Conservation (phyloP, 1,140 invertebrate species). For the Drosophila eugracilis region DNA sequence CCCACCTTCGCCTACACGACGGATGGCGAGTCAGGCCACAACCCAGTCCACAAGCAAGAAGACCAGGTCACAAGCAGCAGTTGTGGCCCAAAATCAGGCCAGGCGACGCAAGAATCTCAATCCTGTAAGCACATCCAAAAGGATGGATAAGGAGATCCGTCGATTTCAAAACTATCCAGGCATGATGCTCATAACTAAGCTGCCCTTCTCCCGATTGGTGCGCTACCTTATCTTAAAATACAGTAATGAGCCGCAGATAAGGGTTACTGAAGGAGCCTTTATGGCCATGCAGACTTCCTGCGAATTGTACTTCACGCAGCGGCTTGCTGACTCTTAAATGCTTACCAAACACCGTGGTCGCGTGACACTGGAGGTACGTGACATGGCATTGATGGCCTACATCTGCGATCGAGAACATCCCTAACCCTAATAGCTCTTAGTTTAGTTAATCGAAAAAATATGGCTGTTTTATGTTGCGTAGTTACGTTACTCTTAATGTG, state of each 20-base stretch:
- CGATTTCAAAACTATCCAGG: conserved; percentile 1
- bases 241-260: neutral
- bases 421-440: neutral
- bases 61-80: neutral
- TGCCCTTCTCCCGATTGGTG: conserved; percentile 77
- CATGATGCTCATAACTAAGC: conserved; percentile 59
- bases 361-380: conserved; percentile 90
- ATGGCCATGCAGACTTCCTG: conserved; percentile 88
- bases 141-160: conserved; percentile 32
- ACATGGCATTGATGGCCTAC: conserved; percentile 82
- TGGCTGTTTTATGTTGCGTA: conserved; percentile 4
- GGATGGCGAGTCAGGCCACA: too few relatives aligned
- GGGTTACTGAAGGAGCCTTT: conserved; percentile 87
- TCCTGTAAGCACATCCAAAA: conserved; percentile 8
- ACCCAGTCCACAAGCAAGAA: neutral
- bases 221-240: conserved; percentile 59
- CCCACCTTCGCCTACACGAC: too few relatives aligned
- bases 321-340: conserved; percentile 91
- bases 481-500: too few relatives aligned
- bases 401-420: conserved; percentile 1
- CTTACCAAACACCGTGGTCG: conserved; percentile 90
- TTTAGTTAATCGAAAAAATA: neutral
- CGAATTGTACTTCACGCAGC: conserved; percentile 91
- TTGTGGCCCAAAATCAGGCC: neutral
- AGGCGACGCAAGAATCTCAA: conserved; percentile 31